These are phyloP conservation scores for Lutraria rhynchaena DNA, from an alignment of 1,140 invertebrate genomes.

Conservation along the genomic window DNA sequence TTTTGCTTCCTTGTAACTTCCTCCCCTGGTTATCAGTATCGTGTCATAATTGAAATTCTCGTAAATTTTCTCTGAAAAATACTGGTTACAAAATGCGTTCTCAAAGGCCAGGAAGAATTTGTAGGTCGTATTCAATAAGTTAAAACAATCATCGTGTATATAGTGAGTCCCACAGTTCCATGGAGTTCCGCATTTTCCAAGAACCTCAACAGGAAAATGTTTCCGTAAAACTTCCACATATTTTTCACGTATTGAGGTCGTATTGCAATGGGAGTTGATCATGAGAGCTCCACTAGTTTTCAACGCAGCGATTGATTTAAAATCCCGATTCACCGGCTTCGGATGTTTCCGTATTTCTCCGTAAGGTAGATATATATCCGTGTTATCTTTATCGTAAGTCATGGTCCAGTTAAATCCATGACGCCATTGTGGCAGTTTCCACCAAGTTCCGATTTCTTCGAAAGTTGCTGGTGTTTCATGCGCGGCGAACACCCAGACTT, in stretches of 20 bases:
- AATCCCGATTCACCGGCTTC: slow-evolving; percentile 16
- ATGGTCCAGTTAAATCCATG: slow-evolving; percentile 51
- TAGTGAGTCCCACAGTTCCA: slow-evolving; percentile 47
- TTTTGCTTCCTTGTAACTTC: slow-evolving; percentile 7
- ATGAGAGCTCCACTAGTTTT: slow-evolving; percentile 37
- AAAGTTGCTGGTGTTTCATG: slow-evolving; percentile 16
- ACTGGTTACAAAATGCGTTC: slow-evolving; percentile 41
- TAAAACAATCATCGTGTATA: slow-evolving; percentile 44
- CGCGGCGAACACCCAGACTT: slow-evolving; percentile 47
- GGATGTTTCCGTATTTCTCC: slow-evolving; percentile 33
- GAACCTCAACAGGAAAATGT: slow-evolving; percentile 18
- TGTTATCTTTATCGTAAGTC: slow-evolving; percentile 47
- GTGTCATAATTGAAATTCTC: slow-evolving; percentile 54
- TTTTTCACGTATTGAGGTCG: slow-evolving; percentile 15
- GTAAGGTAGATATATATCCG: slow-evolving; percentile 45
- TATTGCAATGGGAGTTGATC: slow-evolving; percentile 48
- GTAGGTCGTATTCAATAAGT: slow-evolving; percentile 44
- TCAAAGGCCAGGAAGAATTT: slow-evolving; percentile 54
- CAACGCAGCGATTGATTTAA: background rate
- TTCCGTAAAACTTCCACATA: slow-evolving; percentile 21
- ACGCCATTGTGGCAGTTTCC: slow-evolving; percentile 29
- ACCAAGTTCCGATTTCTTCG: slow-evolving; percentile 6
- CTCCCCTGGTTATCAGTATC: slow-evolving; percentile 26
- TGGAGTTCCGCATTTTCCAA: slow-evolving; percentile 34
- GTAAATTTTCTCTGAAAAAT: slow-evolving; percentile 47